These are phyloP conservation scores for Sicus ferrugineus DNA, from an alignment of 2,888 invertebrate genomes.

Conservation along the genomic window DNA sequence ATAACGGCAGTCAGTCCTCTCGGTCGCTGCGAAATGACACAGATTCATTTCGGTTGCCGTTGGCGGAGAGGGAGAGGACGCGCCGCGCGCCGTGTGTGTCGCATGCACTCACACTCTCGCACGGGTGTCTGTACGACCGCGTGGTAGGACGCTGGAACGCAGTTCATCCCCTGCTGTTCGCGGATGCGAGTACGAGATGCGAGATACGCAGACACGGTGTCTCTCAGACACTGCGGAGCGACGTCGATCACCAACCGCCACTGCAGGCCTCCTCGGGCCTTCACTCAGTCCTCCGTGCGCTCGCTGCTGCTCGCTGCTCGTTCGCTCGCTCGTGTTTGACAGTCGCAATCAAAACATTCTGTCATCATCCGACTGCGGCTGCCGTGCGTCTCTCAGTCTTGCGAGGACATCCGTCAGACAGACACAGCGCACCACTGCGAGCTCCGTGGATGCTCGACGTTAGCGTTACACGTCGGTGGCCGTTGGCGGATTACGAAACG, in stretches of 20 bases:
- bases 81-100: slow-evolving; percentile 32
- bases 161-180: slow-evolving; percentile 59
- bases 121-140: background rate
- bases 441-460: background rate
- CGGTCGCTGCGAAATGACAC: slow-evolving; percentile 48
- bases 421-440: slow-evolving; percentile 44
- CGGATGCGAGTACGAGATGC: slow-evolving; percentile 35
- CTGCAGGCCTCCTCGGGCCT: slow-evolving; percentile 16
- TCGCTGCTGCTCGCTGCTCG: slow-evolving; percentile 13
- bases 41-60: slow-evolving; percentile 45
- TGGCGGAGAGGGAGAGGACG: slow-evolving; percentile 24
- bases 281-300: slow-evolving; percentile 9
- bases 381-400: slow-evolving; percentile 54
- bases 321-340: slow-evolving; percentile 45
- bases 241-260: slow-evolving; percentile 44
- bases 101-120: slow-evolving; percentile 13
- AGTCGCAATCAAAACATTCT: slow-evolving; percentile 48
- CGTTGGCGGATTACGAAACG: background rate
- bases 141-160: slow-evolving; percentile 8
- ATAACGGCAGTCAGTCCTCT: slow-evolving; percentile 36
- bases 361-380: slow-evolving; percentile 36
- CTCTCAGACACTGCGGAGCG: slow-evolving; percentile 27
- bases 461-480: background rate
- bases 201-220: slow-evolving; percentile 37
- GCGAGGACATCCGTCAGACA: slow-evolving; percentile 63